Conservation (phyloP, 1,140 invertebrate species). For the Monomorium pharaonis region DNA sequence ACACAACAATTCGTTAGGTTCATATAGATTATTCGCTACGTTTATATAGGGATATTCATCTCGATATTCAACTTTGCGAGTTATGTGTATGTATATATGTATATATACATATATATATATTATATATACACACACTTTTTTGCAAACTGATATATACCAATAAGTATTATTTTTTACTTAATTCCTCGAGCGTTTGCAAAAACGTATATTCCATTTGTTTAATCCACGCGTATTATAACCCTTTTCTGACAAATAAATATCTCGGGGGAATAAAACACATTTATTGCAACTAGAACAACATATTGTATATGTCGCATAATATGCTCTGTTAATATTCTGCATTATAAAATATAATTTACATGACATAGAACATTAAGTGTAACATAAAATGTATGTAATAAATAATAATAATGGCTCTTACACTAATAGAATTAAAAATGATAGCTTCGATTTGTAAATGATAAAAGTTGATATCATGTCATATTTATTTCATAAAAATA, state of each 20-base stretch:
- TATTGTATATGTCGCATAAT: background rate
- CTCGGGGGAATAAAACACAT: background rate
- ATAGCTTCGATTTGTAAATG: background rate
- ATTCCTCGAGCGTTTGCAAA: background rate
- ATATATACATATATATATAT: too few species aligned
- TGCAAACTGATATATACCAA: background rate
- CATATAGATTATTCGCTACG: conserved; percentile 9
- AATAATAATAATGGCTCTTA: too few species aligned
- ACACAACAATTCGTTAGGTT: conserved; percentile 42
- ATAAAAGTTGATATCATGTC: too few species aligned
- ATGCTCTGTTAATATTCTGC: background rate
- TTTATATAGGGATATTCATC: background rate
- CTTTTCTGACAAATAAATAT: background rate
- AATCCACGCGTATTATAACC: background rate
- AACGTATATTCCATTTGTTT: background rate
- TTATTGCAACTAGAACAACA: background rate
- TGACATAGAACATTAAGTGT: too few species aligned
- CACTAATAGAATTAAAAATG: background rate
- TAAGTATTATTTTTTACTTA: background rate
- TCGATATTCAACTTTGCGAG: background rate
- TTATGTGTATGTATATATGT: too few species aligned
- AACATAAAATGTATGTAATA: too few species aligned
- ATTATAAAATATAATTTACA: background rate
- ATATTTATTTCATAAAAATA: too few species aligned
- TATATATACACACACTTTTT: background rate